Evolutionary conservation across 1,140 invertebrate species (phyloP).

Genomic region (Amphibalanus amphitrite): DNA sequence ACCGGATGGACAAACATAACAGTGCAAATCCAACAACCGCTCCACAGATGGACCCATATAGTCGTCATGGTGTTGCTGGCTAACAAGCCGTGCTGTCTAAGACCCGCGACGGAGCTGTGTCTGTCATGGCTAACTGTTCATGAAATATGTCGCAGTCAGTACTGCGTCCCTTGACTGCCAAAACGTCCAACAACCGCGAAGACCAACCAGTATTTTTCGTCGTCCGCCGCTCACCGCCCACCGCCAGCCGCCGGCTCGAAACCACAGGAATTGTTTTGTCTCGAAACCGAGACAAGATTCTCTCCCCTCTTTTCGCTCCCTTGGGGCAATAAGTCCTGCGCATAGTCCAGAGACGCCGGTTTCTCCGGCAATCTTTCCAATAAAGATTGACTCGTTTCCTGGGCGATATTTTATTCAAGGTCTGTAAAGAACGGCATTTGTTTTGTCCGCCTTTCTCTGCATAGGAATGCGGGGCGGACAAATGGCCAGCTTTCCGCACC

Average conservation of each 20-base stretch:
- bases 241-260: too few relatives aligned
- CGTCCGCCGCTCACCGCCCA: too few relatives aligned
- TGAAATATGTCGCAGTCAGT: background rate
- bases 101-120: background rate
- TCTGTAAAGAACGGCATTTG: slow-evolving; percentile 1
- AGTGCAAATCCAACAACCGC: too few relatives aligned
- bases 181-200: too few relatives aligned
- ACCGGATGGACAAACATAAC: too few relatives aligned
- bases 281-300: background rate
- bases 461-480: background rate
- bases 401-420: background rate
- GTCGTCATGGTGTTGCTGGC: too few relatives aligned
- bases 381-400: slow-evolving; percentile 1
- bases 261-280: too few relatives aligned
- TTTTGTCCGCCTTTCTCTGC: background rate
- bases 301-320: background rate
- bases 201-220: too few relatives aligned
- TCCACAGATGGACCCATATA: too few relatives aligned
- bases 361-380: background rate
- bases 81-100: background rate
- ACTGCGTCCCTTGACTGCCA: too few relatives aligned
- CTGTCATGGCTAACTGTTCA: background rate
- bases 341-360: background rate
- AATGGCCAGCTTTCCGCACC: background rate
- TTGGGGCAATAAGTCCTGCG: background rate